Evolutionary conservation across 92 coral and sea anemone genomes (phyloP), one percentile per base, ranked within the genome.

Genomic region (Epizoanthus stellaris): DNA sequence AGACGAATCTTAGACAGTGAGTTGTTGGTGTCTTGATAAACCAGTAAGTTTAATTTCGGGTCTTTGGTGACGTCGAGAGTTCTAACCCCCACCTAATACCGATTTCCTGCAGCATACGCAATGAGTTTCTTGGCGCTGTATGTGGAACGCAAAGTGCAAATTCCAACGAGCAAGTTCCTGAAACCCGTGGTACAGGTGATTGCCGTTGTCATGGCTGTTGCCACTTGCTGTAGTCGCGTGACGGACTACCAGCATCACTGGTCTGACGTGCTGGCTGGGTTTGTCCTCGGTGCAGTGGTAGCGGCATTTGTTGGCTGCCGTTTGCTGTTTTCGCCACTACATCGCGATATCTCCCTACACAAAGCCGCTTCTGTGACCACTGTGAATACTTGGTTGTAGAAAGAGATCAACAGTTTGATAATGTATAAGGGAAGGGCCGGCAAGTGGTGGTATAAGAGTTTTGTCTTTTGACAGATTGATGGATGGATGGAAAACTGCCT

Each of bases 221-320:
- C 86, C 40, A 87, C 90, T 43, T 87, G 91, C 1, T 72, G 87
- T 68, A 91, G 95, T 19, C 89, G 98, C 53, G 74, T 94, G 76
- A 89, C 92, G 42, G 98, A 94, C 76, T 91, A 94, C 85, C 92
- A 91, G 57, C 98, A 94, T 65, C 98, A 94, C 60, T 91, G 98
- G 98, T 79, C 89, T 62, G 98, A 94, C 75, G 98, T 94, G 2
- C 75, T 94, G 20, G 90, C 93, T 10, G 98, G 98, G 11, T 79
- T 91, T 60, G 34, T 85, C 30, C 65, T 94, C n/a, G 98, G 98
- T 11, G 82, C 83, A 9, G 70, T 85, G 36, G 88, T 89, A n/a
- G 98, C 93, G 1, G 90, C 25, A 10, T 52, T 89, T n/a, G 19
- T 82, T 25, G 84, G 88, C 34, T 86, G 88, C 77, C 75, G 81